Conservation (phyloP, 1,140 invertebrate species). For the Dolichoris vasculosae region DNA sequence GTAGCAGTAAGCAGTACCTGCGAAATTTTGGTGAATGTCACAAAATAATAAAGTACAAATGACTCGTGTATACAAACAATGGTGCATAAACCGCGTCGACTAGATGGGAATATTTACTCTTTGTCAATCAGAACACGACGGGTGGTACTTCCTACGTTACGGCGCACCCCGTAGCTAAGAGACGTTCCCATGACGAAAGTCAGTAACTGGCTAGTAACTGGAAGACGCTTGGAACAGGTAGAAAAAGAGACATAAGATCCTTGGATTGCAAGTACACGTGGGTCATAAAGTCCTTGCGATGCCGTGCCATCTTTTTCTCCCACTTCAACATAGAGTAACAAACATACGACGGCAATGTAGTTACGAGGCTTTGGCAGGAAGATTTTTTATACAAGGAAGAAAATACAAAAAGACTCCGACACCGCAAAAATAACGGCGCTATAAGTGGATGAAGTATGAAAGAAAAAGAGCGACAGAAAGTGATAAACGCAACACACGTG, state of each 20-base stretch:
- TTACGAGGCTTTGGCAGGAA: background rate
- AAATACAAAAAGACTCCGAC: background rate
- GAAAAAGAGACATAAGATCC: background rate
- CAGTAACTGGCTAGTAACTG: background rate
- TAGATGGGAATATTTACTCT: constrained; percentile 26
- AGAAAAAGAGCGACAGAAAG: constrained; percentile 6
- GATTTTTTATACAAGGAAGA: background rate
- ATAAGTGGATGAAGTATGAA: too few relatives aligned
- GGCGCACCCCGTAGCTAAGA: background rate
- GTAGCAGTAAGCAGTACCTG: background rate
- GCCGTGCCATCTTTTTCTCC: background rate
- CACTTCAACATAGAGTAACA: too few relatives aligned
- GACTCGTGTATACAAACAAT: constrained; percentile 10
- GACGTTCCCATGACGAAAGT: background rate
- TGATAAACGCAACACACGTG: too few relatives aligned
- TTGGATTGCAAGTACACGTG: background rate
- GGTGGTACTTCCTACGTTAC: background rate
- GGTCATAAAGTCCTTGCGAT: background rate
- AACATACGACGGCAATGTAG: background rate
- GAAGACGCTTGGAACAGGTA: constrained; percentile 13
- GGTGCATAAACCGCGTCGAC: constrained; percentile 10
- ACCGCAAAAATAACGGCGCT: constrained; percentile 7
- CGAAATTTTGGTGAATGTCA: constrained; percentile 18
- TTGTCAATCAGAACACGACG: background rate
- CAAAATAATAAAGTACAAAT: background rate